Percentiles rank a stretch among this genome's conserved stretches.
Conservation (phyloP, 2,113 vertebrate genomes). For the Takifugu bimaculatus region DNA sequence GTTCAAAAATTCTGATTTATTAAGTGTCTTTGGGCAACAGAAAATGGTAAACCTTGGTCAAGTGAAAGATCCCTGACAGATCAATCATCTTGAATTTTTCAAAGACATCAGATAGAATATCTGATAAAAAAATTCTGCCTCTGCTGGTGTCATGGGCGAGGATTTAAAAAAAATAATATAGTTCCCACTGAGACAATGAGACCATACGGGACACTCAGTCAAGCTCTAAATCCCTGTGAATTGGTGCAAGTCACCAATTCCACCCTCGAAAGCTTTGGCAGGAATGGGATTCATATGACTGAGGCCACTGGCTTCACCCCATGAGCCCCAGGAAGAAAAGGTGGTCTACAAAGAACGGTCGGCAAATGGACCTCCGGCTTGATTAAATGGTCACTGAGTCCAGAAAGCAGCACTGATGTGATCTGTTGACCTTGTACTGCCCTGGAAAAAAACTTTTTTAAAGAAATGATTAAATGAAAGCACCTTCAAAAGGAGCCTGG, state of each 20-base stretch:
- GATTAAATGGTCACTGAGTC: slow-evolving; percentile 89
- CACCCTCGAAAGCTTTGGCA: slow-evolving; percentile 66
- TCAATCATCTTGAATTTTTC: slow-evolving; percentile 13
- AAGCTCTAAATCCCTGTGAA: slow-evolving; percentile 65
- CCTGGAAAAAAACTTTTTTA: slow-evolving; percentile 65
- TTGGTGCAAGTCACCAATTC: slow-evolving; percentile 69
- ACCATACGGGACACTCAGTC: slow-evolving; percentile 56
- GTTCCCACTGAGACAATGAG: slow-evolving; percentile 44
- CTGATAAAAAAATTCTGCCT: slow-evolving; percentile 13
- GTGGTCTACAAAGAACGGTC: slow-evolving; percentile 67
- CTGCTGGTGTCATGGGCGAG: slow-evolving; percentile 28
- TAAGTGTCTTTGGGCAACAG: too few species aligned
- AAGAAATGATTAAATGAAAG: slow-evolving; percentile 82
- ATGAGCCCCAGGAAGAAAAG: slow-evolving; percentile 78
- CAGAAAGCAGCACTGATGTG: slow-evolving; percentile 85
- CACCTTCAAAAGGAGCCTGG: slow-evolving; percentile 75
- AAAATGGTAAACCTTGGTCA: too few species aligned
- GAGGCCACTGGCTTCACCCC: slow-evolving; percentile 78
- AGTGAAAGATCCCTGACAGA: slow-evolving; percentile 6
- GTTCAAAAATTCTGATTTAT: too few species aligned
- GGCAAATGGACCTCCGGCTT: slow-evolving; percentile 81
- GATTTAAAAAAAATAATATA: slow-evolving; percentile 17
- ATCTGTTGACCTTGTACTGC: slow-evolving; percentile 79
- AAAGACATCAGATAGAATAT: slow-evolving; percentile 21
- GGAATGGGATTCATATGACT: slow-evolving; percentile 70